Evolutionary conservation across 1,140 invertebrate species (phyloP), one percentile per base, ranked within the genome.

Genomic region (Oreohelix idahoensis): DNA sequence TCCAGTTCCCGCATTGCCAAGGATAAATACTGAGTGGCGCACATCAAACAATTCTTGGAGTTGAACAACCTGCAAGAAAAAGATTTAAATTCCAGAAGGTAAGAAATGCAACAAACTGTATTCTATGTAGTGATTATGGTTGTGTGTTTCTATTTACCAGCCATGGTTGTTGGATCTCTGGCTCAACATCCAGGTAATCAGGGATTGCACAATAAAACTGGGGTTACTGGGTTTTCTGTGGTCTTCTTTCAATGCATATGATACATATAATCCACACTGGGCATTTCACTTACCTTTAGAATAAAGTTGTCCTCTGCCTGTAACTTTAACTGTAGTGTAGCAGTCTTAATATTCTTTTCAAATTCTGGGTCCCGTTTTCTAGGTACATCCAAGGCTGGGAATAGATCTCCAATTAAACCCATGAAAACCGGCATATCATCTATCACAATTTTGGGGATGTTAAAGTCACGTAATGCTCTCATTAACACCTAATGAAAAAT

Each of bases 251-350:
- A n/a, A n/a, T n/a, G n/a, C n/a, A n/a, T n/a, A n/a, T n/a, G n/a
- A n/a, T n/a, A n/a, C n/a, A n/a, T n/a, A n/a, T n/a, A n/a, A n/a
- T n/a, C n/a, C n/a, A n/a, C n/a, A n/a, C n/a, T n/a, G n/a, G 15
- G 20, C 23, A 35, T 23, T 36, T 35, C 20, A 42, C 71, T 83
- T 81, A 95, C 95, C 94, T 99, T 99, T 17, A 99, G 93, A 84
- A 99, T 96, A 91, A 99, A 99, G 92, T 96, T 97, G 90, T 99
- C 98, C 94, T 99, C 97, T 2, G 98, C 97, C 93, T 99, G 98
- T 51, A 99, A 93, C 73, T 95, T 93, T 58, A 98, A 93, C 92
- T 98, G 97, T 79, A 96, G 94, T 35, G 97, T 96, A 39, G 98
- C 97, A 93, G 97, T 95, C 93, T 97, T 97, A 8, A 99, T 96